These are phyloP conservation scores for Tenualosa ilisha DNA, from an alignment of 2,797 vertebrate species.

Conservation along the genomic window DNA sequence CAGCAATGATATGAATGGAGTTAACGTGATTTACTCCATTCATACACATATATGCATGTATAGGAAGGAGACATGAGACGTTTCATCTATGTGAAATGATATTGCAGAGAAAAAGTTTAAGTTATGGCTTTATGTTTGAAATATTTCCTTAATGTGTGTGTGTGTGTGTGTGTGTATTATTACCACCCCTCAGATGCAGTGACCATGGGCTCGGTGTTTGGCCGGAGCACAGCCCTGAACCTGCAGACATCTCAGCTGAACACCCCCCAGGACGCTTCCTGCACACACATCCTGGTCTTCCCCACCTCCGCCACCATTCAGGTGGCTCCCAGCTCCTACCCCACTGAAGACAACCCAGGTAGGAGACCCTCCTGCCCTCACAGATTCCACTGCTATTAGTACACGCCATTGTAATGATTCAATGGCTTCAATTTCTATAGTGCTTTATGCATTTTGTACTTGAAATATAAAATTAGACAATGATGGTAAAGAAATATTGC, in stretches of 20 bases:
- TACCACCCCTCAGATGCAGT: slow-evolving; percentile 81
- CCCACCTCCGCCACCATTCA: slow-evolving; percentile 96
- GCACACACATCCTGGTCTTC: slow-evolving; percentile 97
- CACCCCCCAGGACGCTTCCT: slow-evolving; percentile 96
- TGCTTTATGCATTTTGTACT: not conserved
- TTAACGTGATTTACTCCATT: not conserved
- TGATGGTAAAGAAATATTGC: not conserved
- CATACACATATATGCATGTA: not conserved
- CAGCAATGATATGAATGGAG: no score
- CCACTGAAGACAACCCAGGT: slow-evolving; percentile 93
- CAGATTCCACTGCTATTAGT: not conserved
- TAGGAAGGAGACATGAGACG: no score
- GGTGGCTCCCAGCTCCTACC: slow-evolving; percentile 91
- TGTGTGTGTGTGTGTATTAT: slow-evolving; percentile 4
- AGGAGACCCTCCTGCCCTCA: not conserved
- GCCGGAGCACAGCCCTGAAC: slow-evolving; percentile 93
- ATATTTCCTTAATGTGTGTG: not conserved
- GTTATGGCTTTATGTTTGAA: not conserved
- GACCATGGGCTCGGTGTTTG: slow-evolving; percentile 97
- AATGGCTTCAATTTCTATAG: not conserved
- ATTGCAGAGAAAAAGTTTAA: not conserved
- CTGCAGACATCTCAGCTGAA: slow-evolving; percentile 97
- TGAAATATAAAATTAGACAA: not conserved
- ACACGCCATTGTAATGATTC: not conserved
- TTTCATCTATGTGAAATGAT: no score